These are phyloP conservation scores for Drosophila longiperda DNA, from an alignment of 2,888 invertebrate species.

Conservation along the genomic window DNA sequence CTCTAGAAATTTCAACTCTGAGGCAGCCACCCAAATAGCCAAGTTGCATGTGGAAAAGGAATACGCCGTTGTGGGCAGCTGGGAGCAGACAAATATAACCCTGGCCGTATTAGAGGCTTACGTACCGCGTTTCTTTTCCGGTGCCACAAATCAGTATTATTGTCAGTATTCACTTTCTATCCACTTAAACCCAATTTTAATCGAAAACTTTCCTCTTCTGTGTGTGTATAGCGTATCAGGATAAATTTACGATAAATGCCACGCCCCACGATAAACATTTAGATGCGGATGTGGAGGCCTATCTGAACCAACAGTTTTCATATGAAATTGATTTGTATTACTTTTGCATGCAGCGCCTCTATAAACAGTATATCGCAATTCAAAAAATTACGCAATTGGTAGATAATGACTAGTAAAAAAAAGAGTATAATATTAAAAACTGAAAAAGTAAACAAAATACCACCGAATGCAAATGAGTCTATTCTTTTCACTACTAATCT, in stretches of 20 bases:
- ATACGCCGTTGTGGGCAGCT: constrained; percentile 93
- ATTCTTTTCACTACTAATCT: constrained; percentile 65
- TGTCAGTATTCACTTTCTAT: constrained; percentile 85
- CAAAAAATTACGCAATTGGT: constrained; percentile 38
- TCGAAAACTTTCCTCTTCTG: not conserved
- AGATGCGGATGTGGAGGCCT: constrained; percentile 89
- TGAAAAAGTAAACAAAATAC: not conserved
- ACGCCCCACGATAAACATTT: constrained; percentile 68
- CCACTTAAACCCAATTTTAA: not conserved
- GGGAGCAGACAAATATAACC: constrained; percentile 93
- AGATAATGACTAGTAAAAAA: no score
- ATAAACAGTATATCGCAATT: constrained; percentile 80
- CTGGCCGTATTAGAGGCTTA: constrained; percentile 92
- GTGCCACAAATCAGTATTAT: constrained; percentile 88
- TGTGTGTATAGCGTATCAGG: constrained; percentile 31
- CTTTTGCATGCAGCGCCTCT: constrained; percentile 82
- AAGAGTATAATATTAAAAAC: not conserved
- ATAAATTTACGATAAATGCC: constrained; percentile 59
- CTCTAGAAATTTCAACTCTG: constrained; percentile 92
- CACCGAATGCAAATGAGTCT: constrained; percentile 23
- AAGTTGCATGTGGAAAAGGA: constrained; percentile 92
- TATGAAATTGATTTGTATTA: constrained; percentile 88
- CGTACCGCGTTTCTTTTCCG: constrained; percentile 91
- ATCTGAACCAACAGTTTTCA: constrained; percentile 92
- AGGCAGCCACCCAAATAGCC: constrained; percentile 88